Conservation (phyloP, 1,140 invertebrate genomes). For the Drosophila suzukii region DNA sequence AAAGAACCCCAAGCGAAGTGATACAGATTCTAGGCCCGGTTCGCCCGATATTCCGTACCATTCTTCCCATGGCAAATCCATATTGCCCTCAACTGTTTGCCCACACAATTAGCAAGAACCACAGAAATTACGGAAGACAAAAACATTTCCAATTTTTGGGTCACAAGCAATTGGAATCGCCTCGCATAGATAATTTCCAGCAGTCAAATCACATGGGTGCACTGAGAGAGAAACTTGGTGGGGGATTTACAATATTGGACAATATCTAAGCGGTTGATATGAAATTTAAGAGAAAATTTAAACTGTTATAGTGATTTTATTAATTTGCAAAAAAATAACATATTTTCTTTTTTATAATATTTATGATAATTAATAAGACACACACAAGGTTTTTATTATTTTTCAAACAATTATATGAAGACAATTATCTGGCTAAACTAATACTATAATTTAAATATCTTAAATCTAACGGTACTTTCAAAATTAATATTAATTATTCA, state of each 20-base stretch:
- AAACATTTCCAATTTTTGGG: constrained; percentile 59
- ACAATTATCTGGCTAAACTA: no score
- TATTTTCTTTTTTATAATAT: neutral
- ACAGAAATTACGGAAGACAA: constrained; percentile 37
- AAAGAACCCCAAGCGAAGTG: constrained; percentile 15
- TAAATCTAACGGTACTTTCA: no score
- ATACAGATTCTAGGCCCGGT: constrained; percentile 62
- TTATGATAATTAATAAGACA: no score
- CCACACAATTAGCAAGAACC: constrained; percentile 71
- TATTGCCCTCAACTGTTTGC: constrained; percentile 47
- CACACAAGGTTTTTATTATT: no score
- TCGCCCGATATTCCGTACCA: constrained; percentile 16
- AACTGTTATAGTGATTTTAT: no score
- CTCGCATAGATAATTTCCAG: constrained; percentile 66
- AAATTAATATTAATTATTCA: no score
- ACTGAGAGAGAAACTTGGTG: constrained; percentile 1
- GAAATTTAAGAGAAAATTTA: no score
- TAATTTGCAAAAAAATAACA: no score
- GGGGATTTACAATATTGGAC: no score
- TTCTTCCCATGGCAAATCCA: constrained; percentile 74
- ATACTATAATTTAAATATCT: no score
- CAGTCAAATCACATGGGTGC: constrained; percentile 44
- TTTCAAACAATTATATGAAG: no score
- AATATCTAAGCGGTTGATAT: no score
- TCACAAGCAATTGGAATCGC: constrained; percentile 75